Percentiles rank a stretch among this genome's conserved stretches.
Evolutionary conservation across 2,888 invertebrate genomes (phyloP).

Genomic region (Limnephilus rhombicus): DNA sequence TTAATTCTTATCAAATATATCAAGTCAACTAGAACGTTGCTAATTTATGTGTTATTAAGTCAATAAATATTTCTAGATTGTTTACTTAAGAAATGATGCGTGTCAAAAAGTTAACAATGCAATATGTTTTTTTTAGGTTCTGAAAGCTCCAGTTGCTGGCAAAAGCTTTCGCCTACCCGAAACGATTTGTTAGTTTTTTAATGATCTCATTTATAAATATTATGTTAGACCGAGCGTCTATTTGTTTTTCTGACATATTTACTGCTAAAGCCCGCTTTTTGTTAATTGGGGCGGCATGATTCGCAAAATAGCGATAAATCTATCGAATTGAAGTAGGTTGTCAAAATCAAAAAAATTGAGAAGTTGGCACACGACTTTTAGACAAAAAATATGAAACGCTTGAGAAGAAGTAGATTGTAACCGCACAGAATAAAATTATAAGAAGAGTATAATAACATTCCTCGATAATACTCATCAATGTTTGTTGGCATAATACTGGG

Average conservation of each 20-base stretch:
- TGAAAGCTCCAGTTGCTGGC: not conserved
- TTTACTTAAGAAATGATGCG: not conserved
- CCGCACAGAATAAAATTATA: too few species aligned
- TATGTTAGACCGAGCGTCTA: slow-evolving; percentile 44
- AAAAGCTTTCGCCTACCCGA: slow-evolving; percentile 35
- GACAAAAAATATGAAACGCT: not conserved
- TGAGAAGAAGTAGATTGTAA: too few species aligned
- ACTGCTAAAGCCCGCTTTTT: slow-evolving; percentile 54
- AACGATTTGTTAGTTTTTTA: slow-evolving; percentile 50
- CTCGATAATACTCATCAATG: too few species aligned
- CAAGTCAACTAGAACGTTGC: not conserved
- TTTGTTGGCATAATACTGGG: too few species aligned
- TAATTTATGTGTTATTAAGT: not conserved
- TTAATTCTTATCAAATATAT: not conserved
- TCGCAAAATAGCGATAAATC: slow-evolving; percentile 64
- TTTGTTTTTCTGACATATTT: slow-evolving; percentile 64
- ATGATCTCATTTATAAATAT: slow-evolving; percentile 54
- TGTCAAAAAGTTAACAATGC: not conserved
- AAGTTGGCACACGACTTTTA: not conserved
- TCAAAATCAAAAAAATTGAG: not conserved
- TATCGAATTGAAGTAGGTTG: slow-evolving; percentile 28
- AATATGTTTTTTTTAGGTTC: not conserved
- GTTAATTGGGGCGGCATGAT: slow-evolving; percentile 66
- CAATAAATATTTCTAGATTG: not conserved
- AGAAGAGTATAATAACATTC: too few species aligned